Base-by-base conservation (phyloP, 2,113 vertebrate species). In the Prochilodus magdalenae region DNA sequence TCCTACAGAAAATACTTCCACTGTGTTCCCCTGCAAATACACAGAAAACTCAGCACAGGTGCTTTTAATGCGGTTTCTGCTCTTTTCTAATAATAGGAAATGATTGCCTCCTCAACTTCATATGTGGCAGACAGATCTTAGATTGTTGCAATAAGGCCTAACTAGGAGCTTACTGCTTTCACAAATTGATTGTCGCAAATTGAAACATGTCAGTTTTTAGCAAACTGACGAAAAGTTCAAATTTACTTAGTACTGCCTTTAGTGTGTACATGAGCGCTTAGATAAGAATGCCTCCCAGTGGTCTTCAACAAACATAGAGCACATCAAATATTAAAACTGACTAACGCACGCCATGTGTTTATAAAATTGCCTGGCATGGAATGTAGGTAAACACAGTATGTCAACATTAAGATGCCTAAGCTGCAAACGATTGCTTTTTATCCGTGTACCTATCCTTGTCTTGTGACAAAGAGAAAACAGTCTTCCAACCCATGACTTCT, bases 381-480 rank as follows among this genome's bases (percentile, higher is more conserved):
- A 5, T 70, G 20, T 44, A 20, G 22, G 20, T 44, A 70, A 77
- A 77, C 8, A 65, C 18, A 27, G 18, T 66, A 27, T 72, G 24
- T 77, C 29, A 77, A 75, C 24, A 44, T n/a, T 70, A 44, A 70
- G 36, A 70, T 67, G 29, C 65, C 12, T 65, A n/a, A 13, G 57
- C 57, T 60, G 57, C 10, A n/a, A 5, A 73, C 1, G 10, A 26
- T 53, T 1, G 22, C 51, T 55, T 57, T 57, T 20, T 70, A 0
- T 70, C 11, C 36, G 65, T 67, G 29, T 67, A 22, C 30, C 16
- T 29, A 36, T 67, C 65, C 30, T 67, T 30, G 24, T 22, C 65
- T 11, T 67, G 65, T 67, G 65, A 67, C 4, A 30, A 67, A 36
- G 30, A 67, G 65, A 67, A 67, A 67, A 67, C 12, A 67, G 30